phyloP scores from a whole-genome alignment of 2,113 vertebrate species.

The Hippolais icterina region DNA sequence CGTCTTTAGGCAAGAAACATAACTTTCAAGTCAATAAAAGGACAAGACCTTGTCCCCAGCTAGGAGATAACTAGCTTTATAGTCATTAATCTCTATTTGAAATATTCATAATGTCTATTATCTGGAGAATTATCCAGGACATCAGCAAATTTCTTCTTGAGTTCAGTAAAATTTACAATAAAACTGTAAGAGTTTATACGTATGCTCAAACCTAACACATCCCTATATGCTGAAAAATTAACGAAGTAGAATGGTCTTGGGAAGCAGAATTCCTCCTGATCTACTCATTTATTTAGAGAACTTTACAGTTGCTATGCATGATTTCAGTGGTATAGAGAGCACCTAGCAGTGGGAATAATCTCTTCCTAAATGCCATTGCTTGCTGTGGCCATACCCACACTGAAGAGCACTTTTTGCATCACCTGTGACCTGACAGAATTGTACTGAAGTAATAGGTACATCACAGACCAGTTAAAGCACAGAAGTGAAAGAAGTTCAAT shows the following conservation, averaged over 20 bases:
- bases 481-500: neutral
- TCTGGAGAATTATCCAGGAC: neutral
- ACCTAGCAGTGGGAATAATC: neutral
- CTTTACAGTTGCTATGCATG: neutral
- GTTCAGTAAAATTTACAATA: neutral
- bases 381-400: neutral
- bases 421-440: neutral
- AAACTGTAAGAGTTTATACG: neutral
- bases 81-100: neutral
- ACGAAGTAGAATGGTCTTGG: neutral
- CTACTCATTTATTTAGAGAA: neutral
- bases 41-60: neutral
- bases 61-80: neutral
- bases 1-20: neutral
- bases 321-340: neutral
- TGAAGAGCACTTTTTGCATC: neutral
- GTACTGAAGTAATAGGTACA: neutral
- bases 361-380: neutral
- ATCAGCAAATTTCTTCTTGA: neutral
- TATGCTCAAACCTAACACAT: neutral
- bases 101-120: neutral
- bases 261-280: neutral
- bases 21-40: neutral
- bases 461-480: neutral
- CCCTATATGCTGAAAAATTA: neutral